Base-by-base conservation (phyloP, 2,113 vertebrate genomes). In the Herpetotheres cachinnans region DNA sequence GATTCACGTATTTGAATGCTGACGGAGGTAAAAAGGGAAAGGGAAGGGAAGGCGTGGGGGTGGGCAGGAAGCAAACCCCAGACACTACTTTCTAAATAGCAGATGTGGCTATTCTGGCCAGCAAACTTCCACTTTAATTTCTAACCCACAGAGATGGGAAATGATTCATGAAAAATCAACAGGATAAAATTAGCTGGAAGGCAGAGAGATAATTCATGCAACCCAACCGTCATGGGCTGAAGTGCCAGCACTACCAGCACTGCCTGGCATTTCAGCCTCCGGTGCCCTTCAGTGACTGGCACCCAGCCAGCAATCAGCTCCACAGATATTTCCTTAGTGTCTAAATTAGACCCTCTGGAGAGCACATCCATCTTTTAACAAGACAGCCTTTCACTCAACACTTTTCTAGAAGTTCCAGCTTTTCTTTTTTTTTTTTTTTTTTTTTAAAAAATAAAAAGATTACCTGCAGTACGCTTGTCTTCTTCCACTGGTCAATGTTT, bases 81-180 rank as follows among this genome's bases (percentile, higher is more conserved):
- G 96, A 91, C 89, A 38, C 85, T 49, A 52, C 66, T 58, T 93
- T 96, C 91, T 95, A 95, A 95, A 97, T 82, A 96, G 96, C 89
- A 96, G 66, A 95, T 90, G 95, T 93, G 94, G 93, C 93, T 95
- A 96, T 91, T 89, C 93, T 94, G 94, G 91, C 91, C 82, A 94
- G 89, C 56, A 88, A 97, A 91, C 84, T 94, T 95, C 94, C 93
- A 97, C 84, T 95, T 97, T 76, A 95, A 97, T 96, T 97, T 97
- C 91, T 97, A 94, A 93, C 95, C 96, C 89, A 47, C 93, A 90
- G 96, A 95, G 78, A 97, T 97, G 95, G 97, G 97, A 97, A 97
- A 97, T 97, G 97, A 97, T 97, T 97, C 97, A 97, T 94, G 97
- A 97, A 97, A 97, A 97, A 97, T 95, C 94, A 97, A 95, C 95